Base-by-base conservation (phyloP, 2,888 invertebrate species). In the Troilus luridus region DNA sequence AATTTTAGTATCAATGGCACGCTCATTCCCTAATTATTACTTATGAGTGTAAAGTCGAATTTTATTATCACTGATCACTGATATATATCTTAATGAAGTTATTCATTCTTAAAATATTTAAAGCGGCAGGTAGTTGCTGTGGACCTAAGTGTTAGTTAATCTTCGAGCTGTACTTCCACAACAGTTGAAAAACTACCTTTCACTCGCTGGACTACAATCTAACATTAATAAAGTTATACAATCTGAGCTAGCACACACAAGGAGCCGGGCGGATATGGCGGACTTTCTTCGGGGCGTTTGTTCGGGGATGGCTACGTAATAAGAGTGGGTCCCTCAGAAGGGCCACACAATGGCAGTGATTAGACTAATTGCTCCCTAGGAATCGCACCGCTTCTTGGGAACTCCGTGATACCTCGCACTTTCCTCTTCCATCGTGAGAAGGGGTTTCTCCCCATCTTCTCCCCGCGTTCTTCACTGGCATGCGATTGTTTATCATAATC, bases 391-490 rank as follows among this genome's bases (percentile, higher is more conserved):
- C 24, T 56, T 54, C 54, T 9, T 85, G 85, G 56, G 85, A 85
- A 85, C 85, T n/a, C 85, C 56, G 14, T 12, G 14, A 85, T 85
- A 58, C 12, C n/a, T 54, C 56, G 56, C 17, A 56, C 54, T 85
- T 58, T 85, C 56, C 85, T 85, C 85, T 85, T 56, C 85, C 8
- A 14, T 58, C 85, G 85, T 85, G 85, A 56, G 85, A 85, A 85
- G 85, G 54, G 12, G 56, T 85, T 81, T 85, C 85, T 19, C 85
- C n/a, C 21, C 56, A 14, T 85, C 56, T n/a, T 41, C 41, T 77
- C 27, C 14, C 19, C 17, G 7, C 11, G 8, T 19, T 19, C 17
- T 41, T 77, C 72, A 41, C 41, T 5, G 41, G 41, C 41, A 17
- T 41, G 27, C 27, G 27, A 77, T 77, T 77, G 27, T 27, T 67